Percentiles rank a stretch among this genome's conserved stretches.
These are phyloP conservation scores for Orthosia gothica DNA, from an alignment of 2,888 invertebrate genomes.

Conservation along the genomic window DNA sequence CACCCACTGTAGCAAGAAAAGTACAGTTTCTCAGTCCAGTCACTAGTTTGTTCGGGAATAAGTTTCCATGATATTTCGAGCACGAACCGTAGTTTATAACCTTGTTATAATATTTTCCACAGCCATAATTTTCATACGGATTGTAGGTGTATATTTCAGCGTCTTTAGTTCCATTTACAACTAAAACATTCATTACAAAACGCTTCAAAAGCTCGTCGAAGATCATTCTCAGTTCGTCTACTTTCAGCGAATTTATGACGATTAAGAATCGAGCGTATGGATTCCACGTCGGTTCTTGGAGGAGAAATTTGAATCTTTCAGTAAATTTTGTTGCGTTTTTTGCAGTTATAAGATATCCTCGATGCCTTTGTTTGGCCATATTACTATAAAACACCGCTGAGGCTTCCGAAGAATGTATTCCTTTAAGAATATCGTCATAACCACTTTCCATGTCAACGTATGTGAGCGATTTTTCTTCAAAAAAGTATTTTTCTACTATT, in stretches of 20 bases:
- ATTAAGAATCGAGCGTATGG: slow-evolving; percentile 74
- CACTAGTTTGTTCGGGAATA: slow-evolving; percentile 71
- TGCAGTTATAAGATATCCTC: slow-evolving; percentile 71
- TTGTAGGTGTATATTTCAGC: slow-evolving; percentile 77
- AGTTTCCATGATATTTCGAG: slow-evolving; percentile 36
- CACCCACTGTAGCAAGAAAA: slow-evolving; percentile 68
- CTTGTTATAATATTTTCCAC: slow-evolving; percentile 75
- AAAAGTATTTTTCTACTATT: slow-evolving; percentile 48
- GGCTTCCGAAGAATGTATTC: slow-evolving; percentile 28
- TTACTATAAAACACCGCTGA: slow-evolving; percentile 29
- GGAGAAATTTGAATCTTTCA: slow-evolving; percentile 57
- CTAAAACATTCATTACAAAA: slow-evolving; percentile 71
- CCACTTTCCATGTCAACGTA: slow-evolving; percentile 37
- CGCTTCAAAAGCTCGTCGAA: slow-evolving; percentile 72
- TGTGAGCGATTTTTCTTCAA: slow-evolving; percentile 28
- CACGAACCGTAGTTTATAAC: slow-evolving; percentile 77
- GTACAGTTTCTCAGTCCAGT: slow-evolving; percentile 76
- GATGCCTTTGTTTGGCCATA: slow-evolving; percentile 19
- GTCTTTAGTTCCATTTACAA: slow-evolving; percentile 71
- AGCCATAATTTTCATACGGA: slow-evolving; percentile 78
- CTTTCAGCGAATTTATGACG: slow-evolving; percentile 63
- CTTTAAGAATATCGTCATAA: slow-evolving; percentile 36
- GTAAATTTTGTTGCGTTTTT: slow-evolving; percentile 60
- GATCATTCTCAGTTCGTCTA: slow-evolving; percentile 59
- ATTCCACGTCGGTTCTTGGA: slow-evolving; percentile 73